Conservation (phyloP, 2,888 invertebrate genomes). For the Rhyacophila evoluta region DNA sequence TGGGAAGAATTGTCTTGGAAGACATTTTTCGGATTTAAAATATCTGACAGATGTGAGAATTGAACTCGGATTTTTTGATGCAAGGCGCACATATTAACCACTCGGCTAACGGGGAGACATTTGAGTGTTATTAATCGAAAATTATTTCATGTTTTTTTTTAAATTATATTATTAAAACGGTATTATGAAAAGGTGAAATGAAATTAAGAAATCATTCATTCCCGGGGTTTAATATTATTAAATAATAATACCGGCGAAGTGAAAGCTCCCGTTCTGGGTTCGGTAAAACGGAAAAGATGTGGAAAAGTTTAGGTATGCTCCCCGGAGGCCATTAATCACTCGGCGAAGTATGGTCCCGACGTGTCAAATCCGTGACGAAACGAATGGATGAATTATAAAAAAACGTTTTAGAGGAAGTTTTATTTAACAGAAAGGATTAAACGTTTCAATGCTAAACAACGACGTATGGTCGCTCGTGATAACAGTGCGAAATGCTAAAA, state of each 20-base stretch:
- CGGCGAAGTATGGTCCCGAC: neutral
- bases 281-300: neutral
- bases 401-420: neutral
- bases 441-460: neutral
- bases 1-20: too few species aligned
- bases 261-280: neutral
- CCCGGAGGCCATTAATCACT: neutral
- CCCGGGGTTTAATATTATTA: neutral
- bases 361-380: conserved; percentile 3
- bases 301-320: neutral
- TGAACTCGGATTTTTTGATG: too few species aligned
- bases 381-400: conserved; percentile 15
- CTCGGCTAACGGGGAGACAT: too few species aligned
- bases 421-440: neutral
- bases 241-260: conserved; percentile 1
- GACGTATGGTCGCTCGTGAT: too few species aligned
- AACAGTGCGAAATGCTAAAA: too few species aligned
- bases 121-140: too few species aligned
- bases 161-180: too few species aligned
- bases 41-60: too few species aligned
- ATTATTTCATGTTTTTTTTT: too few species aligned
- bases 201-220: neutral
- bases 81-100: too few species aligned
- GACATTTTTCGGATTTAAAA: too few species aligned
- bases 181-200: too few species aligned